Evolutionary conservation across 1,140 invertebrate genomes (phyloP).

Genomic region (Harlomillsia oculata): DNA sequence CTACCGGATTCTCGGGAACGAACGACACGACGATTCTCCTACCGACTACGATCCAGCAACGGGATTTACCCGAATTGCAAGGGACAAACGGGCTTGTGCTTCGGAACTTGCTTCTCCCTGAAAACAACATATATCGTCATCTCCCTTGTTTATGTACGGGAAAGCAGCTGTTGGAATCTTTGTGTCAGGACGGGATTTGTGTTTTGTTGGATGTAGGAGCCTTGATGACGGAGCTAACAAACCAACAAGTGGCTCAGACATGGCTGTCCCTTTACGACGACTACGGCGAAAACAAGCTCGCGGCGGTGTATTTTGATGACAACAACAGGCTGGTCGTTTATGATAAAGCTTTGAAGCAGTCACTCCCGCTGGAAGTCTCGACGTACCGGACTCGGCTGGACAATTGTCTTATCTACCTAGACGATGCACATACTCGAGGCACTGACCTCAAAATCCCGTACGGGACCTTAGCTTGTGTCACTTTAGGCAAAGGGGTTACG

Average conservation of each 20-base stretch:
- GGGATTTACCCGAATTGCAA: conserved; percentile 9
- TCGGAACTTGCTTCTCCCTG: background rate
- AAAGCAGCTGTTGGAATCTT: background rate
- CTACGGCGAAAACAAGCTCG: background rate
- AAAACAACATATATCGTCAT: conserved; percentile 7
- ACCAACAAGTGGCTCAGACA: conserved; percentile 12
- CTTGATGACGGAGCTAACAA: conserved; percentile 19
- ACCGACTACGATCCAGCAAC: conserved; percentile 8
- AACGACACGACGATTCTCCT: conserved; percentile 21
- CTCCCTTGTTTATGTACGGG: background rate
- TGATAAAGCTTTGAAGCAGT: background rate
- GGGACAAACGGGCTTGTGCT: conserved; percentile 8
- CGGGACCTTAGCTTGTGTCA: conserved; percentile 14
- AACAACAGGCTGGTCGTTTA: conserved; percentile 9
- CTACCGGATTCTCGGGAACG: conserved; percentile 24
- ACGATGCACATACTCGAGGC: conserved; percentile 27
- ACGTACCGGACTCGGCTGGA: conserved; percentile 5
- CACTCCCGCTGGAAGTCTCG: conserved; percentile 3
- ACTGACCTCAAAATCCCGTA: conserved; percentile 26
- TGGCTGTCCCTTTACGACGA: conserved; percentile 6
- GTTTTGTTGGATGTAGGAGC: conserved; percentile 27
- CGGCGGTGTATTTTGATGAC: conserved; percentile 21
- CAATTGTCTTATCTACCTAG: conserved; percentile 18
- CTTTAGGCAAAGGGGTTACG: conserved; percentile 17
- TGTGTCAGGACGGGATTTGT: background rate